These are phyloP conservation scores for Tubulanus polymorphus DNA, from an alignment of 2,888 invertebrate genomes.

Conservation along the genomic window DNA sequence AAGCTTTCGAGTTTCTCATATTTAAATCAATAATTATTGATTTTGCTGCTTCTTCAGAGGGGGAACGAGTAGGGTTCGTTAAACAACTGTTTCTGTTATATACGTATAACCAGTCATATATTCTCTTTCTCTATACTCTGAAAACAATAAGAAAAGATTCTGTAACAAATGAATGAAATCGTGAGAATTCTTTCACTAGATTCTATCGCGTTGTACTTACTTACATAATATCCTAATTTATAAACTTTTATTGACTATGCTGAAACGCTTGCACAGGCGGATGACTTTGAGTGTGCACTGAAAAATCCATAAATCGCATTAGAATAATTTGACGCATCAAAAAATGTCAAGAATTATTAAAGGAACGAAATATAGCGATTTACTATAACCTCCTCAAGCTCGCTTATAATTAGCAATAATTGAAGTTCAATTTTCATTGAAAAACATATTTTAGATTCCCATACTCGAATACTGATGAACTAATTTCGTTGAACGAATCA, in stretches of 20 bases:
- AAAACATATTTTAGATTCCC: background rate
- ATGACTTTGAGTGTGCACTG: slow-evolving; percentile 3
- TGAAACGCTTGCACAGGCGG: slow-evolving; percentile 2
- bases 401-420: background rate
- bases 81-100: too few relatives aligned
- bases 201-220: background rate
- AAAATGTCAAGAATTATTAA: background rate
- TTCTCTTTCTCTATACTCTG: too few relatives aligned
- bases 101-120: too few relatives aligned
- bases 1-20: too few relatives aligned
- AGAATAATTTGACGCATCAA: too few relatives aligned
- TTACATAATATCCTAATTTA: background rate
- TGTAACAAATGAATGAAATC: background rate
- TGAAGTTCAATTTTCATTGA: background rate
- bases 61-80: too few relatives aligned
- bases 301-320: background rate
- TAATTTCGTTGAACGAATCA: background rate
- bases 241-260: background rate
- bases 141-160: too few relatives aligned
- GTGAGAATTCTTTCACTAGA: background rate
- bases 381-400: background rate
- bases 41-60: too few relatives aligned
- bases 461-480: background rate
- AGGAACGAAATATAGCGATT: background rate
- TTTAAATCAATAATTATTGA: too few relatives aligned